phyloP scores from a whole-genome alignment of 2,888 invertebrate genomes.

The Thymelicus sylvestris region DNA sequence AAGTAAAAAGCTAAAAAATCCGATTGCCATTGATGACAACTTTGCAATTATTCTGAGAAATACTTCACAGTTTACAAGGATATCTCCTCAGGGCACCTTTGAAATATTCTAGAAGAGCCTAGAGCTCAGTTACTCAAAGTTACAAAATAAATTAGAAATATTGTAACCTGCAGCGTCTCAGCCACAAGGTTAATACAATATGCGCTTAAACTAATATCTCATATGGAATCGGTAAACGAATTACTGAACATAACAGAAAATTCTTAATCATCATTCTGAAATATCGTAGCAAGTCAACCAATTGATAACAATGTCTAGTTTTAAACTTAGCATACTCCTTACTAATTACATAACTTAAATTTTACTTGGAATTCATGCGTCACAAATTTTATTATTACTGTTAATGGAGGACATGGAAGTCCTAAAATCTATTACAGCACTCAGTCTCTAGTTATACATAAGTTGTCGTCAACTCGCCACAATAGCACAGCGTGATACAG shows the following conservation, averaged over 20 bases:
- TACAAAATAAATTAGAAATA: slow-evolving; percentile 33
- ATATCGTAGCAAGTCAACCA: slow-evolving; percentile 39
- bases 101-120: slow-evolving; percentile 23
- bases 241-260: slow-evolving; percentile 42
- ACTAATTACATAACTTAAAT: slow-evolving; percentile 26
- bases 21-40: slow-evolving; percentile 14
- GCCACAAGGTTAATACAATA: slow-evolving; percentile 41
- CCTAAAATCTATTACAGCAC: slow-evolving; percentile 28
- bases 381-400: slow-evolving; percentile 2
- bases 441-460: slow-evolving; percentile 53
- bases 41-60: slow-evolving; percentile 11
- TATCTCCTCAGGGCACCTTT: slow-evolving; percentile 24
- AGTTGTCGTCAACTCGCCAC: slow-evolving; percentile 51
- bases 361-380: slow-evolving; percentile 25
- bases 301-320: slow-evolving; percentile 13
- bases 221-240: slow-evolving; percentile 46
- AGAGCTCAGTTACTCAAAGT: slow-evolving; percentile 23
- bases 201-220: slow-evolving; percentile 52
- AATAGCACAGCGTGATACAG: slow-evolving; percentile 52
- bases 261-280: slow-evolving; percentile 16
- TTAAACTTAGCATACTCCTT: slow-evolving; percentile 26
- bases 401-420: neutral
- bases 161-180: slow-evolving; percentile 10
- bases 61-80: slow-evolving; percentile 12
- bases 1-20: slow-evolving; percentile 22